Conservation (phyloP, 2,797 vertebrate species). For the Lagodon rhomboides region DNA sequence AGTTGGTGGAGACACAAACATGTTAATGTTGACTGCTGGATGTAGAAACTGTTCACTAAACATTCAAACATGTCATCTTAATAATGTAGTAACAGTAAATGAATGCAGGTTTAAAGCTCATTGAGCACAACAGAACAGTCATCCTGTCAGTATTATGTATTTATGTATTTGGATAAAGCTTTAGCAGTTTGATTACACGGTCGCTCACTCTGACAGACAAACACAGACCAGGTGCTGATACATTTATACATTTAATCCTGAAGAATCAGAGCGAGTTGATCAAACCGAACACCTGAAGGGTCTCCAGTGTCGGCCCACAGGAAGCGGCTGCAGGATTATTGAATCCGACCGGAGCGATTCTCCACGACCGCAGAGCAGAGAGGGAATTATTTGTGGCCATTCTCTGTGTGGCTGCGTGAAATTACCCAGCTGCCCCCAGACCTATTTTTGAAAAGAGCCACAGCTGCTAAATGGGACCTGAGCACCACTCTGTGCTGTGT, state of each 20-base stretch:
- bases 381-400: conserved; percentile 52
- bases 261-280: not conserved
- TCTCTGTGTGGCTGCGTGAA: conserved; percentile 60
- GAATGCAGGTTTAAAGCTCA: not conserved
- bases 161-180: not conserved
- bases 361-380: conserved; percentile 23
- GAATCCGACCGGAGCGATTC: conserved; percentile 46
- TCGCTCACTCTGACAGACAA: not conserved
- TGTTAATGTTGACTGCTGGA: too few species aligned
- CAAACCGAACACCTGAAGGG: conserved; percentile 45
- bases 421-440: conserved; percentile 65
- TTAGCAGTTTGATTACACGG: not conserved
- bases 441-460: conserved; percentile 59
- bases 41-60: not conserved
- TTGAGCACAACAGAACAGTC: not conserved
- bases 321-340: conserved; percentile 55
- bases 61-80: not conserved
- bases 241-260: not conserved
- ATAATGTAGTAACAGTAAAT: not conserved
- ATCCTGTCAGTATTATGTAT: not conserved
- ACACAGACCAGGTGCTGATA: not conserved
- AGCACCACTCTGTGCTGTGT: conserved; percentile 12
- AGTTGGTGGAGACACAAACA: too few species aligned
- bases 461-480: conserved; percentile 56
- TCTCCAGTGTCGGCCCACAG: conserved; percentile 32